These are phyloP conservation scores for Heliothis subflexa DNA, from an alignment of 1,140 invertebrate genomes.

Conservation along the genomic window DNA sequence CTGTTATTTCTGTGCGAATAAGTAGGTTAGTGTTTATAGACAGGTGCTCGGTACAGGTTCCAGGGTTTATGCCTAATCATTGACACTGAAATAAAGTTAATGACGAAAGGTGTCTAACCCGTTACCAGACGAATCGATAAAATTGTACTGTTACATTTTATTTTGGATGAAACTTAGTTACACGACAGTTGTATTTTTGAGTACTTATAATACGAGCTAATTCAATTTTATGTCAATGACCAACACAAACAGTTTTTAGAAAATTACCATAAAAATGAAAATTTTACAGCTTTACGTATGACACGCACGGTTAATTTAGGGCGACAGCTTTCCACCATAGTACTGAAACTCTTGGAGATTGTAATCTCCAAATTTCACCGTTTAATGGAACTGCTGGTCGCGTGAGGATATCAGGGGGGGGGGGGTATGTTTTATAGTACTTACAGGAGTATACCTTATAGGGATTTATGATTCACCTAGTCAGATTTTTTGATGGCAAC, in stretches of 20 bases:
- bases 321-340: constrained; percentile 23
- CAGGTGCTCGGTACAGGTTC: constrained; percentile 13
- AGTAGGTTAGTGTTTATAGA: constrained; percentile 24
- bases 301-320: constrained; percentile 1
- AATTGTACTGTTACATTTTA: neutral
- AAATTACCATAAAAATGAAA: constrained; percentile 16
- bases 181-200: no score
- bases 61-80: constrained; percentile 6
- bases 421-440: constrained; percentile 13
- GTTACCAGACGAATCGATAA: neutral
- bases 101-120: neutral
- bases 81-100: neutral
- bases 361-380: constrained; percentile 41
- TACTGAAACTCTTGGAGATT: constrained; percentile 22
- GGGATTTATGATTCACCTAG: constrained; percentile 44
- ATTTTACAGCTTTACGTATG: constrained; percentile 8
- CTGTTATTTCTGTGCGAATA: neutral
- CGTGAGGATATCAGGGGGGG: constrained; percentile 32
- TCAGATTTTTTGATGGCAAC: constrained; percentile 39
- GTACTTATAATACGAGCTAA: neutral
- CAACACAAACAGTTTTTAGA: neutral
- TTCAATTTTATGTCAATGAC: constrained; percentile 4
- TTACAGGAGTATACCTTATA: constrained; percentile 17
- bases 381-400: constrained; percentile 41
- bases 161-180: no score